A percentile compares a stretch with the other conserved stretches of the same genome.
Conservation (phyloP, 2,113 vertebrate genomes). For the Tichodroma muraria region DNA sequence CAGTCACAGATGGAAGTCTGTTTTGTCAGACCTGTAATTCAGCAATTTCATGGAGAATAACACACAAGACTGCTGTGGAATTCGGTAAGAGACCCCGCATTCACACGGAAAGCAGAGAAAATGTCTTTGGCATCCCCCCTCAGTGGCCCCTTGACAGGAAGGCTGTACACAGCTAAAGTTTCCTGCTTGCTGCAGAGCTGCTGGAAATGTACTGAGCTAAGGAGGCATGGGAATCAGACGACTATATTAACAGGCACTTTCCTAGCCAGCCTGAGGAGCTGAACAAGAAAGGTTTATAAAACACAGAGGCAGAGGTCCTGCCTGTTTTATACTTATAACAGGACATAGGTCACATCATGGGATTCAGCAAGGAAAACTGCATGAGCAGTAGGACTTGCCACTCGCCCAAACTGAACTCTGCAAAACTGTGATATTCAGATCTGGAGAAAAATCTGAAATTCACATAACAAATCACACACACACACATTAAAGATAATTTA, state of each 20-base stretch:
- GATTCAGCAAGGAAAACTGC: not conserved
- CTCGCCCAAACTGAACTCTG: not conserved
- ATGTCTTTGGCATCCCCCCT: not conserved
- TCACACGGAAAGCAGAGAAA: not conserved
- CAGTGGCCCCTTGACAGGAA: not conserved
- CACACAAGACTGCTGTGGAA: not conserved
- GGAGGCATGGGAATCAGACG: not conserved
- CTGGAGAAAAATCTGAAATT: not conserved
- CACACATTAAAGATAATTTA: not conserved
- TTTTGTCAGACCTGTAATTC: not conserved
- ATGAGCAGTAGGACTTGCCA: not conserved
- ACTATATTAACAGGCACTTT: not conserved
- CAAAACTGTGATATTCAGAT: not conserved
- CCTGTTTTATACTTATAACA: not conserved
- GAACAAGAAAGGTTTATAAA: not conserved
- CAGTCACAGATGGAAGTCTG: slow-evolving; percentile 5
- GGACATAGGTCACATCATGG: not conserved
- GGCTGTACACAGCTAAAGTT: not conserved
- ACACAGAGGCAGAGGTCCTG: not conserved
- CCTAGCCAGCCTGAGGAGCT: not conserved
- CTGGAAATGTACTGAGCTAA: not conserved
- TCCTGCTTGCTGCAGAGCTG: not conserved
- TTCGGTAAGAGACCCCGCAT: not conserved
- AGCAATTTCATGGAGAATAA: not conserved
- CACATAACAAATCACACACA: not conserved